phyloP scores from a whole-genome alignment of 2,888 invertebrate species.

The Dryococelus australis region DNA sequence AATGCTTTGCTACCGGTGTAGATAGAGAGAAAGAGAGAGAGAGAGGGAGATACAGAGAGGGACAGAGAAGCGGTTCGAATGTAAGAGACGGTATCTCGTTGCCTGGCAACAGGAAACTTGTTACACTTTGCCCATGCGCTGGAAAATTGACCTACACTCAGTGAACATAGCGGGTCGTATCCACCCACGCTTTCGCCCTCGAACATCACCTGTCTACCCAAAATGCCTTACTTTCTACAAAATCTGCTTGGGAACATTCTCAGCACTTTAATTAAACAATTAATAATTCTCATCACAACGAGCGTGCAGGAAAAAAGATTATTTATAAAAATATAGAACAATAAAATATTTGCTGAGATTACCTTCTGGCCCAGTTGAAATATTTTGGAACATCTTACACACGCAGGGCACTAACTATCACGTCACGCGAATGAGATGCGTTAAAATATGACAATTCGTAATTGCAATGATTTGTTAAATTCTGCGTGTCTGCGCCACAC shows the following conservation, averaged over 20 bases:
- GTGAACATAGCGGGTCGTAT: neutral
- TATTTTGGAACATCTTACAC: too few species aligned
- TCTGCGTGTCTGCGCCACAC: too few species aligned
- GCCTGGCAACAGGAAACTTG: constrained; percentile 28
- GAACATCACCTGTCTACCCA: neutral
- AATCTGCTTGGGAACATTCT: neutral
- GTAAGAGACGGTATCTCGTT: constrained; percentile 19
- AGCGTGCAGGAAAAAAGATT: neutral
- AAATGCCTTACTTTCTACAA: neutral
- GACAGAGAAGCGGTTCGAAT: neutral
- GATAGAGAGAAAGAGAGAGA: neutral
- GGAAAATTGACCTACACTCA: constrained; percentile 25
- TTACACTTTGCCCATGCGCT: constrained; percentile 28
- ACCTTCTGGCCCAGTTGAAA: too few species aligned
- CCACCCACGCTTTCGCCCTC: neutral
- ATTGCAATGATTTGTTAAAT: too few species aligned
- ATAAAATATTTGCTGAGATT: too few species aligned
- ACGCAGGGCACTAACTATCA: too few species aligned
- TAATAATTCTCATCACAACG: neutral
- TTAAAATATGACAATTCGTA: too few species aligned
- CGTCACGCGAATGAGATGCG: too few species aligned
- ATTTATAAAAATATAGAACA: too few species aligned
- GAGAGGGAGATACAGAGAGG: neutral
- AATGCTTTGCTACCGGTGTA: neutral
- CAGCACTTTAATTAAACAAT: neutral